Base-by-base conservation (phyloP, 1,140 invertebrate genomes). In the Camponotus floridanus region DNA sequence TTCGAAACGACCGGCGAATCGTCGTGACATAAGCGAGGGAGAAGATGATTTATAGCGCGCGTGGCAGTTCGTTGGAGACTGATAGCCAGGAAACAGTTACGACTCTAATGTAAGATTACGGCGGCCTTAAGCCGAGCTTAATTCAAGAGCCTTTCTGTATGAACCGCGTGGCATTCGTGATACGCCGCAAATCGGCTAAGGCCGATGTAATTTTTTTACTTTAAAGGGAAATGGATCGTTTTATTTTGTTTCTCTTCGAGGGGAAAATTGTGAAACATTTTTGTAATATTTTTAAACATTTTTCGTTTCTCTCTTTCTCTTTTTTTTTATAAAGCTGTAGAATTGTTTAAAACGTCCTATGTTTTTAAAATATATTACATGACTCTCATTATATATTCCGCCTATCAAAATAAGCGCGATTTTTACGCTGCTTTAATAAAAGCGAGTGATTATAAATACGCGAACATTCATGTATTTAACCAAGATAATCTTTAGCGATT, bases 41-140 rank as follows among this genome's bases (percentile, higher is more conserved):
- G 55, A 61, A 15, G 39, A 83, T 83, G 79, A 83, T 83, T 83
- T 73, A 83, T 83, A 48, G 57, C 67, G 51, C n/a, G 68, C 36
- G 57, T 42, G 39, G 68, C 68, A 48, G 65, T 21, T 33, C 51
- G 36, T 73, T 55, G 79, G 68, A 13, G 42, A 55, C 57, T 62
- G 79, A 83, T 83, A 81, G 79, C 36, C 79, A 42, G 67, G 67
- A 65, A 81, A 81, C 73, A 83, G 79, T 79, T 81, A 73, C 31
- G 80, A 68, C 45, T 78, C 76, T 76, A 68, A 80, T 70, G 64
- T 68, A 79, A 86, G 83, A 88, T 89, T 88, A 88, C 73, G 84
- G 61, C 15, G 74, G 73, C 48, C 68, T 88, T 65, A 86, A 76
- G 76, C 70, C 74, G 76, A 76, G 84, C 68, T 89, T 88, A 89